Evolutionary conservation across 2,797 vertebrate genomes (phyloP), one percentile per base, ranked within the genome.

Genomic region (Clamator glandarius): DNA sequence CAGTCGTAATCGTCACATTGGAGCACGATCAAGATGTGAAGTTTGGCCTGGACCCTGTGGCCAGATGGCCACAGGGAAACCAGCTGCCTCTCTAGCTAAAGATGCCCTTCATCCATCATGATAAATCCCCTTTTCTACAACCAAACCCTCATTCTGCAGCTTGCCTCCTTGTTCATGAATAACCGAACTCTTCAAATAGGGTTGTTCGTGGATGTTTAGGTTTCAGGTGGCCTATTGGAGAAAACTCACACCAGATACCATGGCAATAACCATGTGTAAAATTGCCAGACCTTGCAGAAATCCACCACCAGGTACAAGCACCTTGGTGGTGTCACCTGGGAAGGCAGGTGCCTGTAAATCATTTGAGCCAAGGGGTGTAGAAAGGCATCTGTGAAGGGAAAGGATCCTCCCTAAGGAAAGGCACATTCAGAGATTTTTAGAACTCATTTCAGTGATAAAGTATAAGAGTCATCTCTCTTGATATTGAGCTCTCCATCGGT

Each of bases 51-150:
- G 82, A 95, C 95, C 87, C 84, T 84, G 54, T 89, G 81, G 84
- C 97, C 97, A 97, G 95, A 86, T 97, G 97, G 82, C 84, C 33
- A 2, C 21, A 54, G 69, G 82, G 51, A 94, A 96, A 94, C 89
- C 96, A 97, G 96, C 95, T 97, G 96, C 85, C 87, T 95, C 94
- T 89, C 3, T 8, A 95, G 78, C 80, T 95, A 91, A 80, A 91
- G 94, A 93, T 70, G 70, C 54, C 84, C 94, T 95, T 96, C 91
- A 95, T 95, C 86, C 87, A 68, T 93, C 73, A 50, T 51, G 88
- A 91, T 81, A 95, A 96, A 96, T 95, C 80, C 67, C 87, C 70
- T 90, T 93, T 95, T 68, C 82, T 84, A 87, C 84, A 70, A 92
- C 79, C 73, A 85, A 86, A 76, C 87, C 93, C 93, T 95, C 77